Percentiles rank a stretch among this genome's conserved stretches.
Conservation (phyloP, 2,888 invertebrate genomes). For the Perizoma affinitatum region DNA sequence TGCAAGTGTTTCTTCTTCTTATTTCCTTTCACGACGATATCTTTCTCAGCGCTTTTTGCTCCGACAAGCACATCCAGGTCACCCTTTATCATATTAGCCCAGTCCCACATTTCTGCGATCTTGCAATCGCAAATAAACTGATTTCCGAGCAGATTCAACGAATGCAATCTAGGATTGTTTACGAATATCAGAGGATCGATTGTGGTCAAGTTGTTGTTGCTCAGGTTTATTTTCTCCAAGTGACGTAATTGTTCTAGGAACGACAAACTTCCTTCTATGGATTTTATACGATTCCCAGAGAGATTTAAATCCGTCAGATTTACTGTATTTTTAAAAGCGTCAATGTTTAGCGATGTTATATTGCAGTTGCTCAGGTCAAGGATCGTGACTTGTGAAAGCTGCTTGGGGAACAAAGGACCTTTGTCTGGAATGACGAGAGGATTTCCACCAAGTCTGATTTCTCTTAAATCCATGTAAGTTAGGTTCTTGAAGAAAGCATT, state of each 20-base stretch:
- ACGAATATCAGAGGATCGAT: conserved; percentile 83
- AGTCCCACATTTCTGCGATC: conserved; percentile 88
- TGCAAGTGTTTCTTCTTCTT: conserved; percentile 86
- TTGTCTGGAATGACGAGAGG: conserved; percentile 84
- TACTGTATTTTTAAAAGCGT: conserved; percentile 85
- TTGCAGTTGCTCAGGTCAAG: conserved; percentile 88
- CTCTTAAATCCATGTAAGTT: conserved; percentile 86
- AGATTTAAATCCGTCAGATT: conserved; percentile 86
- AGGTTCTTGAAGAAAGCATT: conserved; percentile 87
- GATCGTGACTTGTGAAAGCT: conserved; percentile 85
- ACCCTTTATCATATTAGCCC: conserved; percentile 87
- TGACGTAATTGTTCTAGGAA: conserved; percentile 83
- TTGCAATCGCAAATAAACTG: conserved; percentile 88
- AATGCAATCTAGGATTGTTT: conserved; percentile 83
- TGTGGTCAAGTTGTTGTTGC: conserved; percentile 85
- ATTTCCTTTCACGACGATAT: conserved; percentile 85
- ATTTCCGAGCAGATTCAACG: conserved; percentile 87
- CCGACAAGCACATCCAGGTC: conserved; percentile 87
- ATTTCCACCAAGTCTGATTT: conserved; percentile 88
- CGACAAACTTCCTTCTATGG: conserved; percentile 73
- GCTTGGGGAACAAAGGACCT: conserved; percentile 86
- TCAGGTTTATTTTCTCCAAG: conserved; percentile 85
- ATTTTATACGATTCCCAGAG: conserved; percentile 83
- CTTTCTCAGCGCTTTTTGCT: conserved; percentile 85
- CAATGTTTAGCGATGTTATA: conserved; percentile 82